Conservation (phyloP, 2,113 vertebrate genomes). For the Pollachius pollachius region DNA sequence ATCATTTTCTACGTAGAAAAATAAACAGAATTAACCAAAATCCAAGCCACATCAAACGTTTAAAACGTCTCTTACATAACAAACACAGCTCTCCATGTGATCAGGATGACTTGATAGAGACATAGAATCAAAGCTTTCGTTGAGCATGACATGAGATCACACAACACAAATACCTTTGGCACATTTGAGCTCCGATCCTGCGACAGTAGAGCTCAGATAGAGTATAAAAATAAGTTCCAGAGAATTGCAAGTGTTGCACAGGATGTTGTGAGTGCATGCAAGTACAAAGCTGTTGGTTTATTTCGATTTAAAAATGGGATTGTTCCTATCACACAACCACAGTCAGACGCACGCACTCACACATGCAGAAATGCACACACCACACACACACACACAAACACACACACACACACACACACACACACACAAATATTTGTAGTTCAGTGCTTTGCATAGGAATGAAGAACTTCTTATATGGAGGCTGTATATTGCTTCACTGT, state of each 20-base stretch:
- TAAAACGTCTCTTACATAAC: too few species aligned
- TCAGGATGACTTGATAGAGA: too few species aligned
- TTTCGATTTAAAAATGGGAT: not conserved
- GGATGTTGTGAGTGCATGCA: not conserved
- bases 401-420: constrained; percentile 8
- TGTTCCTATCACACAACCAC: constrained; percentile 7
- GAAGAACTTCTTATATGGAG: constrained; percentile 15
- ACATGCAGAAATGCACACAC: constrained; percentile 11
- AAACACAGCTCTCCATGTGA: too few species aligned
- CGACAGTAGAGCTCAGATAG: constrained; percentile 21
- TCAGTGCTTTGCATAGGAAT: constrained; percentile 54
- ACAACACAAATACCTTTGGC: too few species aligned
- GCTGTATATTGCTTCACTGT: constrained; percentile 1
- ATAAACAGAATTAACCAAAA: too few species aligned
- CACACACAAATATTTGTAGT: constrained; percentile 31
- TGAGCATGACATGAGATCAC: too few species aligned
- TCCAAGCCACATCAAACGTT: too few species aligned
- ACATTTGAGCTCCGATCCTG: constrained; percentile 22
- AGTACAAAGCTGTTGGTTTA: constrained; percentile 2
- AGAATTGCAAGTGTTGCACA: constrained; percentile 9
- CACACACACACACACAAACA: constrained; percentile 17
- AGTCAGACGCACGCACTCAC: not conserved
- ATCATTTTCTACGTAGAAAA: too few species aligned
- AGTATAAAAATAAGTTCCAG: not conserved
- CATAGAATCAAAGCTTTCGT: too few species aligned